A percentile compares a stretch with the other conserved stretches of the same genome.
phyloP scores from a whole-genome alignment of 2,113 vertebrate species.

The Fulica atra region DNA sequence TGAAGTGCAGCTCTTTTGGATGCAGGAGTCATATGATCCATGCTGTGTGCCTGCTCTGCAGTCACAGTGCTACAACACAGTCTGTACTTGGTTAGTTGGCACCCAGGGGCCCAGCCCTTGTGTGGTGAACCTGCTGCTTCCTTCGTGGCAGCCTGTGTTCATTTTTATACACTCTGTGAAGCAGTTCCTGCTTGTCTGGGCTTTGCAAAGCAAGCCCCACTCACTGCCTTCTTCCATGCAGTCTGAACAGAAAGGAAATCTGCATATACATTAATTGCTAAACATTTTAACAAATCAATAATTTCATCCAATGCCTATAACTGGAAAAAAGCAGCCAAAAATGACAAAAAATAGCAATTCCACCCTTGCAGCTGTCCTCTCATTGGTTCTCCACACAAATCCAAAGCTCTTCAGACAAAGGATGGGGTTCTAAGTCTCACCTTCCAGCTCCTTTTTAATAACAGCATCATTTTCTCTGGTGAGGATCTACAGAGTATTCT shows the following conservation, averaged over 20 bases:
- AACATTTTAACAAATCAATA: neutral
- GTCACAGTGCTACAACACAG: neutral
- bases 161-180: neutral
- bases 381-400: neutral
- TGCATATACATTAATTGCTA: neutral
- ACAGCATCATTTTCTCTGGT: neutral
- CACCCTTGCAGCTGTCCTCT: neutral
- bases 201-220: neutral
- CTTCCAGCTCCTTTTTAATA: neutral
- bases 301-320: neutral
- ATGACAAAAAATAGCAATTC: neutral
- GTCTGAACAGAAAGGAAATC: neutral
- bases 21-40: neutral
- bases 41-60: neutral
- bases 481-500: neutral
- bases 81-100: neutral
- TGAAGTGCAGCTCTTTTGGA: neutral
- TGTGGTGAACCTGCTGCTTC: neutral
- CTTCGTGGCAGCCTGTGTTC: neutral
- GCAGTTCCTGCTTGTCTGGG: neutral
- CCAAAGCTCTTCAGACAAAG: neutral
- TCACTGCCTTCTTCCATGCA: neutral
- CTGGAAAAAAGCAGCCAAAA: neutral
- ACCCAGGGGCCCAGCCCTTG: neutral
- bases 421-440: neutral